Percentiles rank a stretch among this genome's conserved stretches.
Evolutionary conservation across 1,140 invertebrate species (phyloP).

Genomic region (Cotesia vestalis): DNA sequence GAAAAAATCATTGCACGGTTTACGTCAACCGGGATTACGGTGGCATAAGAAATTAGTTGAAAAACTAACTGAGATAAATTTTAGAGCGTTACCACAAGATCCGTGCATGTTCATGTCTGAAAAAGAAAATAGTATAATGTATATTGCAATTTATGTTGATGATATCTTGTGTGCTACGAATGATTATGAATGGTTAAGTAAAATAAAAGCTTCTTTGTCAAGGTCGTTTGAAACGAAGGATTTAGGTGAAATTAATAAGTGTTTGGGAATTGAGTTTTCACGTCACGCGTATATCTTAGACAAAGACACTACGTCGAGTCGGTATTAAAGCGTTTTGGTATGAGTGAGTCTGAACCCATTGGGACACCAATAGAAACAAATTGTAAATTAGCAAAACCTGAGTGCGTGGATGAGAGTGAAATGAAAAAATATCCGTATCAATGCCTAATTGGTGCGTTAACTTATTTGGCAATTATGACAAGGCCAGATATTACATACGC

Average conservation of each 20-base stretch:
- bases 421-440: slow-evolving; percentile 42
- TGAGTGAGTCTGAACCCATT: slow-evolving; percentile 47
- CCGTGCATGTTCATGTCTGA: no score
- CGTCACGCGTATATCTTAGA: slow-evolving; percentile 19
- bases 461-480: slow-evolving; percentile 52
- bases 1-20: no score
- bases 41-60: no score
- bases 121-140: no score
- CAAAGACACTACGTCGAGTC: slow-evolving; percentile 35
- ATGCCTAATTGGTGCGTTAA: slow-evolving; percentile 50
- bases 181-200: no score
- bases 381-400: slow-evolving; percentile 27
- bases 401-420: slow-evolving; percentile 8
- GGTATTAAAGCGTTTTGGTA: slow-evolving; percentile 46
- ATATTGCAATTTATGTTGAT: no score
- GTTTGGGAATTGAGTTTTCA: slow-evolving; percentile 35
- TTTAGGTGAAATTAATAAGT: slow-evolving; percentile 27
- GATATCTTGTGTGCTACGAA: no score
- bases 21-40: no score
- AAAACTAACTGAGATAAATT: no score
- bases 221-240: slow-evolving; percentile 36
- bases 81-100: no score
- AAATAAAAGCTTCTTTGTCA: slow-evolving; percentile 24
- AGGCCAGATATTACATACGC: slow-evolving; percentile 58
- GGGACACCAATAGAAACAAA: slow-evolving; percentile 43